These are phyloP conservation scores for Andrena camellia DNA, from an alignment of 2,888 invertebrate genomes.

Conservation along the genomic window DNA sequence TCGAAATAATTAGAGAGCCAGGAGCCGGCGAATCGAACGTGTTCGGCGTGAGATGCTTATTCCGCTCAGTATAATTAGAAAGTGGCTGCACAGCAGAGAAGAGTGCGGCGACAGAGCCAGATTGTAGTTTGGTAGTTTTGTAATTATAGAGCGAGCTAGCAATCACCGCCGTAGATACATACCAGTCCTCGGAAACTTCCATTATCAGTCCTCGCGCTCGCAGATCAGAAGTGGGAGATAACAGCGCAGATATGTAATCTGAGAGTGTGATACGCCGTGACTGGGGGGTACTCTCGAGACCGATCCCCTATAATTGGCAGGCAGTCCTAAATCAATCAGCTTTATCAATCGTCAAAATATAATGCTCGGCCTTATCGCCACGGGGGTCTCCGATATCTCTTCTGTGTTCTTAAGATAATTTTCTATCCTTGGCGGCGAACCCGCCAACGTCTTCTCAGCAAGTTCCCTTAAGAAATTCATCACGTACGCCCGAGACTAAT, in stretches of 20 bases:
- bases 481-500: neutral
- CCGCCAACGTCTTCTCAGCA: neutral
- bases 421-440: neutral
- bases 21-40: too few relatives aligned
- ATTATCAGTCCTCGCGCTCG: neutral
- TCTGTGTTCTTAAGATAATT: slow-evolving; percentile 7
- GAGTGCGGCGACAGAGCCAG: neutral
- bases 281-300: neutral
- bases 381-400: slow-evolving; percentile 28
- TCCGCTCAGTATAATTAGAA: slow-evolving; percentile 4
- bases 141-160: neutral
- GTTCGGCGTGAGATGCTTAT: neutral
- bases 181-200: neutral
- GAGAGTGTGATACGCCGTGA: neutral
- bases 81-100: neutral
- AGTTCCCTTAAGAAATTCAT: neutral
- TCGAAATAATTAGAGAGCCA: slow-evolving; percentile 10
- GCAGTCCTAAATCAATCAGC: neutral
- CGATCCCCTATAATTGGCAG: neutral
- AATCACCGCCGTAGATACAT: neutral
- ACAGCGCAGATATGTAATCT: slow-evolving; percentile 8
- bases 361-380: slow-evolving; percentile 22
- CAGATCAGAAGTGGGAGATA: slow-evolving; percentile 6
- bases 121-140: neutral
- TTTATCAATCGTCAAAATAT: slow-evolving; percentile 26